Percentiles rank a stretch among this genome's conserved stretches.
Conservation (phyloP, 2,888 invertebrate species). For the Melinaea marsaeus region DNA sequence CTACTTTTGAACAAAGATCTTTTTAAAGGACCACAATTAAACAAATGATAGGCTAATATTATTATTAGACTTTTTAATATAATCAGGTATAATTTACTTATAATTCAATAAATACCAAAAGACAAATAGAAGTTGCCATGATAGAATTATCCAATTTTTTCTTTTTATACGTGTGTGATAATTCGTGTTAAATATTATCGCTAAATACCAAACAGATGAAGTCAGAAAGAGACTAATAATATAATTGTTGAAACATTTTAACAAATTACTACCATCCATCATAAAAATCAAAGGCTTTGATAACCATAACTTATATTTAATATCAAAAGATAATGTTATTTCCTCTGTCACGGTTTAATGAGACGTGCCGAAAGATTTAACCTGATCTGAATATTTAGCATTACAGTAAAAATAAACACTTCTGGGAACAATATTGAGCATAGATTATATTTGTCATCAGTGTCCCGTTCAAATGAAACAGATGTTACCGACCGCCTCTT, state of each 20-base stretch:
- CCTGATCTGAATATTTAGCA: constrained; percentile 75
- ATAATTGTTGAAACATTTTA: constrained; percentile 2
- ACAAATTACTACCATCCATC: not conserved
- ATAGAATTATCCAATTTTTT: no score
- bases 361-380: constrained; percentile 65
- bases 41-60: no score
- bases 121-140: no score
- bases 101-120: no score
- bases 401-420: constrained; percentile 74
- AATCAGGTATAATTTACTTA: no score
- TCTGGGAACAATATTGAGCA: constrained; percentile 74
- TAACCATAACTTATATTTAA: not conserved
- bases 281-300: constrained; percentile 3
- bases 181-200: not conserved
- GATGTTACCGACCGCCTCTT: constrained; percentile 11
- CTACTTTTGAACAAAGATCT: no score
- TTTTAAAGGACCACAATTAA: no score
- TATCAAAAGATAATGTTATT: constrained; percentile 5
- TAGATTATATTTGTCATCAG: constrained; percentile 77
- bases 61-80: no score
- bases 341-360: not conserved
- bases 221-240: not conserved
- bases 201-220: not conserved
- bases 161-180: no score
- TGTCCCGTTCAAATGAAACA: constrained; percentile 54